Percentiles rank a stretch among this genome's conserved stretches.
Evolutionary conservation across 2,888 invertebrate genomes (phyloP).

Genomic region (Psylliodes chrysocephalus): DNA sequence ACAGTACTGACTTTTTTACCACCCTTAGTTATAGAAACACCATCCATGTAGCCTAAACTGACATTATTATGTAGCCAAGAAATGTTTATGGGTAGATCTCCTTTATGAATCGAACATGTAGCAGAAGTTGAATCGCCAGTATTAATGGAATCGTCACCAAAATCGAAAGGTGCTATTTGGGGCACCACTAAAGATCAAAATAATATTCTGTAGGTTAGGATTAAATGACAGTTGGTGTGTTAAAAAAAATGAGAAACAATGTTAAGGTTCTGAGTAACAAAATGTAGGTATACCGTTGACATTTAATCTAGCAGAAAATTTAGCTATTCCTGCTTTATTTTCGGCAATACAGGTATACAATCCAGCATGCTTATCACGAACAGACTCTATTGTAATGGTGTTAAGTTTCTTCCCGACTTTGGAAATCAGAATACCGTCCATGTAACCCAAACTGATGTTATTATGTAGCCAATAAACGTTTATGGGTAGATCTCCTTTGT

Average conservation of each 20-base stretch:
- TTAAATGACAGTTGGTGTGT: neutral
- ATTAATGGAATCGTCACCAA: slow-evolving; percentile 71
- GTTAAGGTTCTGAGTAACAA: too few relatives aligned
- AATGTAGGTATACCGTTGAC: slow-evolving; percentile 65
- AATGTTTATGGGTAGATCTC: slow-evolving; percentile 79
- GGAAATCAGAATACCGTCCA: slow-evolving; percentile 61
- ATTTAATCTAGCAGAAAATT: slow-evolving; percentile 66
- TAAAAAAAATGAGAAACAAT: neutral
- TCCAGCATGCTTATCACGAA: slow-evolving; percentile 78
- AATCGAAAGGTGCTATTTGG: slow-evolving; percentile 61
- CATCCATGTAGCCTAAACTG: slow-evolving; percentile 59
- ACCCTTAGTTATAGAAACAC: slow-evolving; percentile 45
- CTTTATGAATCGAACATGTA: slow-evolving; percentile 76
- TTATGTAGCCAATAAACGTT: slow-evolving; percentile 79
- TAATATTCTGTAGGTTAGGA: too few relatives aligned
- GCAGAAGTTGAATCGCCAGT: slow-evolving; percentile 76
- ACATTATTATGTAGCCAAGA: slow-evolving; percentile 79
- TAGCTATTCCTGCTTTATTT: slow-evolving; percentile 68
- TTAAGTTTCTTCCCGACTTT: slow-evolving; percentile 68
- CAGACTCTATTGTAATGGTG: slow-evolving; percentile 74
- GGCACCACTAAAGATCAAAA: slow-evolving; percentile 59
- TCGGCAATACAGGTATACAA: slow-evolving; percentile 80
- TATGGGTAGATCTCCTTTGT: slow-evolving; percentile 80
- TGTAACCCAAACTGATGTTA: slow-evolving; percentile 66
- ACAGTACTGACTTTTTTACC: slow-evolving; percentile 68